A percentile compares a stretch with the other conserved stretches of the same genome.
Conservation (phyloP, 2,797 vertebrate genomes). For the Avahi laniger region DNA sequence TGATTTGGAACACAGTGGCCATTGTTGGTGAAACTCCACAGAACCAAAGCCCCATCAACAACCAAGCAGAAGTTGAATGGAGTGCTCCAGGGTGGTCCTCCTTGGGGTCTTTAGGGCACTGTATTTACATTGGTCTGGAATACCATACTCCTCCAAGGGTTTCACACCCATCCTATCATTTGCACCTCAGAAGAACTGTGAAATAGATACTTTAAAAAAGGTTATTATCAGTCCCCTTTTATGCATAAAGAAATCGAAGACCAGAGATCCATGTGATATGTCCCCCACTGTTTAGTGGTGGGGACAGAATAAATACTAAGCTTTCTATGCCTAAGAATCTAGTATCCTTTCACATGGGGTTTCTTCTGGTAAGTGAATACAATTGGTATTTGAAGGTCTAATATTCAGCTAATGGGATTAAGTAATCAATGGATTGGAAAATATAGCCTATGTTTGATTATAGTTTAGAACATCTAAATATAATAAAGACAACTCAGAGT, state of each 20-base stretch:
- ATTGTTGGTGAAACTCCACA: slow-evolving; percentile 41
- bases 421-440: slow-evolving; percentile 45
- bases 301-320: slow-evolving; percentile 45
- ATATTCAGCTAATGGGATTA: slow-evolving; percentile 25
- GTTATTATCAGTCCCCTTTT: background rate
- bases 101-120: background rate
- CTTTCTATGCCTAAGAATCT: background rate
- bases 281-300: background rate
- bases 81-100: background rate
- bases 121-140: background rate
- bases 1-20: slow-evolving; percentile 50
- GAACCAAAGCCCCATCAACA: slow-evolving; percentile 58
- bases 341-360: background rate
- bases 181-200: background rate
- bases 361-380: slow-evolving; percentile 33
- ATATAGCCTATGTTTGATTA: slow-evolving; percentile 79
- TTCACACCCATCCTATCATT: background rate
- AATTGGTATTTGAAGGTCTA: slow-evolving; percentile 24
- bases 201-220: background rate
- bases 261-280: background rate
- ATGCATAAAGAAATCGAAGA: slow-evolving; percentile 16
- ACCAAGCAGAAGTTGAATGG: background rate
- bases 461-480: slow-evolving; percentile 79
- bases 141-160: background rate
- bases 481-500: slow-evolving; percentile 69